phyloP scores from a whole-genome alignment of 2,113 vertebrate species.

The Cololabis saira region DNA sequence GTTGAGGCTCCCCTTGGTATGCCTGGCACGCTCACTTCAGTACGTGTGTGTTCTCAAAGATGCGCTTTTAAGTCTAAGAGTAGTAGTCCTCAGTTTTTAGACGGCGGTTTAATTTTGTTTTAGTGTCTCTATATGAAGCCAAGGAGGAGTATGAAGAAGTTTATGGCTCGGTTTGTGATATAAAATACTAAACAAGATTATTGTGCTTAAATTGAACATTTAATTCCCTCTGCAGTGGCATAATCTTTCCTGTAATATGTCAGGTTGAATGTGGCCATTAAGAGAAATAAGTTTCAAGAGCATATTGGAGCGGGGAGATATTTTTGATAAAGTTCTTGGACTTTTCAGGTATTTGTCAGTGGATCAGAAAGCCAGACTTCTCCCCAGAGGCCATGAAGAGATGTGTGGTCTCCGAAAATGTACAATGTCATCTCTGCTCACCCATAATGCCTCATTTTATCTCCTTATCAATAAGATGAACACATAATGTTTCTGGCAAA shows the following conservation, averaged over 20 bases:
- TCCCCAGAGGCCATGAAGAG: no score
- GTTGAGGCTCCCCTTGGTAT: constrained; percentile 76
- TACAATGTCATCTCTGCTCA: no score
- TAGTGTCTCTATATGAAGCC: constrained; percentile 9
- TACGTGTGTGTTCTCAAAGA: constrained; percentile 58
- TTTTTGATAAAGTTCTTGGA: neutral
- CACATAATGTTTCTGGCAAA: no score
- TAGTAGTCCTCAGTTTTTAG: constrained; percentile 24
- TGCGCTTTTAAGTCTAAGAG: constrained; percentile 35
- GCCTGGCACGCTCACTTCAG: constrained; percentile 54
- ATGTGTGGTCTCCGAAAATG: no score
- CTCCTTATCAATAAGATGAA: no score
- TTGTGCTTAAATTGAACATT: neutral
- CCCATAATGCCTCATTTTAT: no score
- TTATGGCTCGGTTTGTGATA: neutral
- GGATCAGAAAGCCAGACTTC: no score
- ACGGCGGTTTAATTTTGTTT: constrained; percentile 16
- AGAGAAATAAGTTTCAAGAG: neutral
- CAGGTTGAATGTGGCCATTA: neutral
- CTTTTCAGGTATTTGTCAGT: neutral
- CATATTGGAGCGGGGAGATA: neutral
- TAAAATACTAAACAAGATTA: neutral
- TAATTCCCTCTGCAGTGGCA: neutral
- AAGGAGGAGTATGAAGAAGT: neutral
- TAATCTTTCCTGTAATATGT: neutral